phyloP scores from a whole-genome alignment of 2,888 invertebrate species.

The Pemphredon lugubris region DNA sequence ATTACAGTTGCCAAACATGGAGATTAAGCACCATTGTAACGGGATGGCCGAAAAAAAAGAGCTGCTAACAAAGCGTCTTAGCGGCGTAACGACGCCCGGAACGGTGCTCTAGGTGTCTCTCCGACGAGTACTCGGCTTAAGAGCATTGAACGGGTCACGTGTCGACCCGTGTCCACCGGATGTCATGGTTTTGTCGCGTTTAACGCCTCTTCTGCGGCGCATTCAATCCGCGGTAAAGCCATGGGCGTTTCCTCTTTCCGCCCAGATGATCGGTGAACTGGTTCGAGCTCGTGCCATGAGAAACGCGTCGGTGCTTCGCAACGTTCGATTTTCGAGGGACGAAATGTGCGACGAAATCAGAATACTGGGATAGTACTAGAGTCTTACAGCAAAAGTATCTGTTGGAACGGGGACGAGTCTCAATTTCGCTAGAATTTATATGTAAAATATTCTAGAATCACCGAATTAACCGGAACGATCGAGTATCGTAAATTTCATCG shows the following conservation, averaged over 20 bases:
- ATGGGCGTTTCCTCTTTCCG: constrained; percentile 74
- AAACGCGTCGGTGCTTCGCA: constrained; percentile 47
- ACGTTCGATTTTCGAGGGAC: no score
- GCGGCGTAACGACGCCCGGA: constrained; percentile 36
- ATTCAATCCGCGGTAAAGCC: constrained; percentile 71
- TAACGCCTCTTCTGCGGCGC: constrained; percentile 70
- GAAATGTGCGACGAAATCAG: no score
- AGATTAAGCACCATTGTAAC: constrained; percentile 22
- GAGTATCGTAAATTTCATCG: no score
- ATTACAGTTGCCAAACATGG: constrained; percentile 34
- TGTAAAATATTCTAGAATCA: no score
- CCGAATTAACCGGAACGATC: no score
- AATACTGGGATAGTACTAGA: no score
- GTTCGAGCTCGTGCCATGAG: constrained; percentile 59
- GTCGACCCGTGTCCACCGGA: constrained; percentile 76
- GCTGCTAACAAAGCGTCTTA: constrained; percentile 40
- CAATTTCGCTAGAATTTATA: no score
- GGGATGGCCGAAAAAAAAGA: constrained; percentile 35
- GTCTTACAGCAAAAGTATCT: no score
- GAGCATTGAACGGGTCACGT: constrained; percentile 74
- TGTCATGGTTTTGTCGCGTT: constrained; percentile 77
- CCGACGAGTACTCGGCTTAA: constrained; percentile 50
- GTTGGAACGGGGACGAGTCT: no score
- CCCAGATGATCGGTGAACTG: constrained; percentile 58
- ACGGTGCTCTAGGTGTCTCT: constrained; percentile 30